A percentile compares a stretch with the other conserved stretches of the same genome.
Conservation (phyloP, 2,888 invertebrate species). For the Anticlea derivata region DNA sequence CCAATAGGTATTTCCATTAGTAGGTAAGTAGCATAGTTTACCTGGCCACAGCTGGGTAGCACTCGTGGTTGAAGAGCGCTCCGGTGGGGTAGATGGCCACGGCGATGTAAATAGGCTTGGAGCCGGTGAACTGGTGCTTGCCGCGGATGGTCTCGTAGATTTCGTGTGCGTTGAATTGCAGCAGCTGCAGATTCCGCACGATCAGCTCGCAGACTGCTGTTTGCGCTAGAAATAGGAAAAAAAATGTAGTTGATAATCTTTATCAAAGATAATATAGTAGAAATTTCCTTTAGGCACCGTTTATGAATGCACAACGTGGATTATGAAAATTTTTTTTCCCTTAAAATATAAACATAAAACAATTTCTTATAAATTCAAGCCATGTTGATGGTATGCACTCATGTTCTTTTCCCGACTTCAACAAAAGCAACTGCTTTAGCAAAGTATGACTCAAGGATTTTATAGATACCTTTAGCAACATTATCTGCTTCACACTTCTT, state of each 20-base stretch:
- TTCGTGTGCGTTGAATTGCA: conserved; percentile 95
- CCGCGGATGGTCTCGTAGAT: conserved; percentile 87
- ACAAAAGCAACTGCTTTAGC: no score
- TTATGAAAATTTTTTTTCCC: no score
- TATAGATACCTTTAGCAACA: conserved; percentile 55
- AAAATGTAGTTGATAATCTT: conserved; percentile 44
- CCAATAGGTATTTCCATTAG: no score
- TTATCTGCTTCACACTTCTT: conserved; percentile 56
- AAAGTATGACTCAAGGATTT: no score
- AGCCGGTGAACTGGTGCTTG: conserved; percentile 76
- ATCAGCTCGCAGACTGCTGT: conserved; percentile 84
- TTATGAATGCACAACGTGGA: no score
- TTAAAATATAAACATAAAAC: no score
- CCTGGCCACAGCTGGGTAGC: conserved; percentile 91
- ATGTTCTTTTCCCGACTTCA: no score
- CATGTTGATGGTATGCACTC: no score
- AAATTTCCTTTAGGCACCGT: no score
- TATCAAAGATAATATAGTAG: no score
- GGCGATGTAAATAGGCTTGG: conserved; percentile 84
- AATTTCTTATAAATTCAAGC: no score
- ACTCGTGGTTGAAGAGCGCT: conserved; percentile 93
- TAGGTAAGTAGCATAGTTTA: conserved; percentile 53
- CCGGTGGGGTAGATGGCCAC: conserved; percentile 90
- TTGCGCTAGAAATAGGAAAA: conserved; percentile 51
- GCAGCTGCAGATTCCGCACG: conserved; percentile 87